Evolutionary conservation across 2,888 invertebrate species (phyloP).

Genomic region (Euclidia mi): DNA sequence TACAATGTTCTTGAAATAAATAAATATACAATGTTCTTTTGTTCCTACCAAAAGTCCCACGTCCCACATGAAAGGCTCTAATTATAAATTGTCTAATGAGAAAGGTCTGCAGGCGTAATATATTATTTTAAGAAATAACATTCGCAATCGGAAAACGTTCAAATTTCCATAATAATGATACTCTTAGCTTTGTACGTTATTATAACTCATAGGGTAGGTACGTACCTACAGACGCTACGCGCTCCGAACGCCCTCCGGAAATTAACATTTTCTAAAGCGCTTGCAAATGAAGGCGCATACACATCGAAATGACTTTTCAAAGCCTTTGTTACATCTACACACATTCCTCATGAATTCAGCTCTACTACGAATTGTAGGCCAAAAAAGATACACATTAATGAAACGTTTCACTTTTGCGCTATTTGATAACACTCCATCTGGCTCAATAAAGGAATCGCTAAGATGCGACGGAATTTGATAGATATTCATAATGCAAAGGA

Average conservation of each 20-base stretch:
- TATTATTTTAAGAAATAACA: conserved; percentile 34
- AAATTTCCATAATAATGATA: conserved; percentile 46
- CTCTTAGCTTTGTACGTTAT: conserved; percentile 39
- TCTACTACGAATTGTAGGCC: conserved; percentile 47
- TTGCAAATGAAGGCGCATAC: conserved; percentile 75
- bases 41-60: conserved; percentile 1
- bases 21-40: conserved; percentile 1
- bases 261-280: conserved; percentile 81
- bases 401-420: conserved; percentile 67
- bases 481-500: conserved; percentile 86
- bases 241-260: conserved; percentile 68
- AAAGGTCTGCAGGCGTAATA: conserved; percentile 18
- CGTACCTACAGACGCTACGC: conserved; percentile 34
- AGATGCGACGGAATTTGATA: conserved; percentile 76
- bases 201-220: conserved; percentile 39
- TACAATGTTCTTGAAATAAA: too few species aligned
- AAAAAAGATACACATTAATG: conserved; percentile 70
- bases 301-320: conserved; percentile 74
- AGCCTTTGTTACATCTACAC: conserved; percentile 67
- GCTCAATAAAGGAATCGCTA: conserved; percentile 75
- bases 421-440: conserved; percentile 74
- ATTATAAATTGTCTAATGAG: conserved; percentile 35
- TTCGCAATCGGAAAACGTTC: conserved; percentile 37
- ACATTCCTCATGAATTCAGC: conserved; percentile 61
- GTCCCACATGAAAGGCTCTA: conserved; percentile 12